Base-by-base conservation (phyloP, 2,113 vertebrate species). In the Tringa solitaria region DNA sequence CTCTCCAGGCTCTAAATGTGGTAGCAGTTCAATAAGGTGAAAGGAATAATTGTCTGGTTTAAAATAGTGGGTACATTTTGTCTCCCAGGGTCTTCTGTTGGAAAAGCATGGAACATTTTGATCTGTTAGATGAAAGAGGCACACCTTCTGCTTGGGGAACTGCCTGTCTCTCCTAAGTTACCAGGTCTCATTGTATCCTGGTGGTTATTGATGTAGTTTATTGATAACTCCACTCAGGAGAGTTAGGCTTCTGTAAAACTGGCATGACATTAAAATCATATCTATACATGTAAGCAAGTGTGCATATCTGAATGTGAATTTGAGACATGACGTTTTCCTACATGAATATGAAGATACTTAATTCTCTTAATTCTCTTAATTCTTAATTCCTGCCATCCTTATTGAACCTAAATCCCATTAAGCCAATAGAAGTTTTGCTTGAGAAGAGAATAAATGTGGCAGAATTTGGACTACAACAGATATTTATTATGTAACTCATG, bases 281-380 rank as follows among this genome's bases (percentile, higher is more conserved):
- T 23, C n/a, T 60, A 24, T 39, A 51, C 4, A 4, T 61, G 11
- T 45, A 51, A 69, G 8, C 10, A 70, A 46, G 21, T 17, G 4
- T 35, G 2, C 24, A 27, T 78, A 53, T 50, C 32, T 64, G 45
- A 75, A 63, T 56, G 37, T 50, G 14, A 51, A 78, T 45, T 61
- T 0, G 0, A 77, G 50, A 77, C 23, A 9, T 63, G 57, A 30
- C 0, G 0, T 86, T 72, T 76, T 75, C 41, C 22, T 56, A 1
- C 1, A 0, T n/a, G 26, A 56, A 37, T 84, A 30, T 46, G n/a
- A 28, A 68, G 48, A 20, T 78, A 41, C 24, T 37, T 79, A 1
- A 26, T 86, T 77, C 37, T 77, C 33, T 75, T n/a, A n/a, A n/a
- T n/a, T n/a, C n/a, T n/a, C n/a, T n/a, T n/a, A n/a, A n/a, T n/a